phyloP scores from a whole-genome alignment of 2,888 invertebrate genomes.

The Slavum lentiscoides region DNA sequence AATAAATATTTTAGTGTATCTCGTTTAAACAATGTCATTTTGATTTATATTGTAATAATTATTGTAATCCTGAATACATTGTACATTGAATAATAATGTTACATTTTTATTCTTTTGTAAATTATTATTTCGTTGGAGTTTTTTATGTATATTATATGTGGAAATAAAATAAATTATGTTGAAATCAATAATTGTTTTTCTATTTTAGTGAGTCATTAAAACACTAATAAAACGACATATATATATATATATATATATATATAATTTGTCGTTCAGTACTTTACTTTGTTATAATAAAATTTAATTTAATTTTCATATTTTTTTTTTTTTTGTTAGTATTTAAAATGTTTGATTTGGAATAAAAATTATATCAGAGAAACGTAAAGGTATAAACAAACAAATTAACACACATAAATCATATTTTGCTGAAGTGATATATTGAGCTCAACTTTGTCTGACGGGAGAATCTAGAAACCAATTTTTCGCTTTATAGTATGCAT shows the following conservation, averaged over 20 bases:
- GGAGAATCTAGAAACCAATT: conserved; percentile 11
- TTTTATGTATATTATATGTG: conserved; percentile 16
- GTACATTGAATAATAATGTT: background rate
- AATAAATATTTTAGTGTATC: background rate
- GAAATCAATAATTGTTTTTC: conserved; percentile 2
- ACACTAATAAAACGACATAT: background rate
- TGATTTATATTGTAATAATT: background rate
- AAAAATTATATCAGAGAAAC: background rate
- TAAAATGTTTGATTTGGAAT: conserved; percentile 22
- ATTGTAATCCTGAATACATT: conserved; percentile 7
- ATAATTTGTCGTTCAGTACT: background rate
- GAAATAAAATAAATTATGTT: conserved; percentile 40
- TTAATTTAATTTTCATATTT: background rate
- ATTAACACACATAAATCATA: conserved; percentile 45
- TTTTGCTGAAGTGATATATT: conserved; percentile 22
- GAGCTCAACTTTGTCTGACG: conserved; percentile 1
- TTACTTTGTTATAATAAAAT: background rate
- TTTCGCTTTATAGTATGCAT: conserved; percentile 26
- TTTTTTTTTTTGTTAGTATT: background rate
- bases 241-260: no score
- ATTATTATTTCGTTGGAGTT: conserved; percentile 17
- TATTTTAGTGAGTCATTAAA: background rate
- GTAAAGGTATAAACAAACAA: background rate
- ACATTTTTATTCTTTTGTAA: conserved; percentile 20
- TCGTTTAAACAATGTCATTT: background rate